Percentiles rank a stretch among this genome's conserved stretches.
These are phyloP conservation scores for Sphecodes monilicornis DNA, from an alignment of 2,888 invertebrate genomes.

Conservation along the genomic window DNA sequence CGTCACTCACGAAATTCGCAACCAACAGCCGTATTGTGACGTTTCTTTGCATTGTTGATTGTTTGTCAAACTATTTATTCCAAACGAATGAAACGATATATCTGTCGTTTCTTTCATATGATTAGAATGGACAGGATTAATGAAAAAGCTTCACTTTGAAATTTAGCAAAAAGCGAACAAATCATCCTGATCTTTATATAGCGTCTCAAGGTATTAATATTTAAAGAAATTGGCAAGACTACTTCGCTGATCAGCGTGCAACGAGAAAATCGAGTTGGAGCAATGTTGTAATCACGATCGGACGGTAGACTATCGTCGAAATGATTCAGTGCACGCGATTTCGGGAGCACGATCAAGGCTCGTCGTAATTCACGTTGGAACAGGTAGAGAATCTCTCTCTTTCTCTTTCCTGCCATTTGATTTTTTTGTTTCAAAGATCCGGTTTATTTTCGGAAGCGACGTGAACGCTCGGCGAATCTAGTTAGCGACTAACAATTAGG, in stretches of 20 bases:
- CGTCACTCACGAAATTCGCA: no score
- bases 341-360: background rate
- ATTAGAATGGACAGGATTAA: no score
- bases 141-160: no score
- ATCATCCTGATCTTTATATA: no score
- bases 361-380: slow-evolving; percentile 2
- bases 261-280: background rate
- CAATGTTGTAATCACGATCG: background rate
- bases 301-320: background rate
- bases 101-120: no score
- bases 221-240: background rate
- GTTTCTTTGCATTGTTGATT: no score
- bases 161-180: no score
- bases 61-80: no score
- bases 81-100: no score
- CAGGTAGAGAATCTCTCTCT: background rate
- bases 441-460: slow-evolving; percentile 21
- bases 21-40: no score
- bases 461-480: slow-evolving; percentile 24
- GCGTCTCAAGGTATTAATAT: no score
- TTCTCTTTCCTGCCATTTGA: background rate
- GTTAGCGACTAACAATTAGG: slow-evolving; percentile 49
- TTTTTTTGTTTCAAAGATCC: background rate
- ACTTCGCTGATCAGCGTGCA: background rate
- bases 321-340: slow-evolving; percentile 2